Base-by-base conservation (phyloP, 2,797 vertebrate species). In the Rachycentron canadum region DNA sequence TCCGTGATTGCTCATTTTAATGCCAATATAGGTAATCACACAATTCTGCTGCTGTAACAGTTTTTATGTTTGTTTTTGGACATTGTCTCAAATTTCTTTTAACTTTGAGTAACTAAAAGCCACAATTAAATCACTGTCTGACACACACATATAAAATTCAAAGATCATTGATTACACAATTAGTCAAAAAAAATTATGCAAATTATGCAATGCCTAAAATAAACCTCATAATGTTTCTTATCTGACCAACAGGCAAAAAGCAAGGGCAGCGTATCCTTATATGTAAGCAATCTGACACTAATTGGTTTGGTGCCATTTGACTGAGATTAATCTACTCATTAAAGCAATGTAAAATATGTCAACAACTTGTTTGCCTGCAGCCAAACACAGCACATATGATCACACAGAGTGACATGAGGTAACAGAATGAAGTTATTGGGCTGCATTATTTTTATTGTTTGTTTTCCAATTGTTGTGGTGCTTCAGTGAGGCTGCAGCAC, bases 321-420 rank as follows among this genome's bases (percentile, higher is more conserved):
- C 7, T 14, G 40, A 45, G 6, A 50, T 49, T 34, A 21, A 17
- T 8, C 1, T 0, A 12, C 19, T 52, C 1, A 32, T 34, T 50
- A 53, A 1, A 53, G n/a, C 11, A 9, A 0, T 6, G 2, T 10
- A 53, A 19, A 19, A 72, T 65, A 12, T 56, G 40, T 59, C 36
- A 32, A 58, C 19, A 61, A 34, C 32, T 60, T 62, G 38, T 61
- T 65, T 58, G n/a, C 14, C 25, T 60, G 12, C 21, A 23, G 47
- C 64, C 16, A 36, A 23, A 57, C 16, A 40, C 40, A 43, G n/a
- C 28, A 43, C 7, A 28, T 60, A 7, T 45, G 5, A 53, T 47
- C 1, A n/a, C 2, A 12, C 30, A 47, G 7, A 28, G 14, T 17
- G 13, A 45, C 64, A 66, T 40, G 11, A 19, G 0, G 23, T 1